Percentiles rank a stretch among this genome's conserved stretches.
Evolutionary conservation across 2,888 invertebrate species (phyloP).

Genomic region (Acleris holmiana): DNA sequence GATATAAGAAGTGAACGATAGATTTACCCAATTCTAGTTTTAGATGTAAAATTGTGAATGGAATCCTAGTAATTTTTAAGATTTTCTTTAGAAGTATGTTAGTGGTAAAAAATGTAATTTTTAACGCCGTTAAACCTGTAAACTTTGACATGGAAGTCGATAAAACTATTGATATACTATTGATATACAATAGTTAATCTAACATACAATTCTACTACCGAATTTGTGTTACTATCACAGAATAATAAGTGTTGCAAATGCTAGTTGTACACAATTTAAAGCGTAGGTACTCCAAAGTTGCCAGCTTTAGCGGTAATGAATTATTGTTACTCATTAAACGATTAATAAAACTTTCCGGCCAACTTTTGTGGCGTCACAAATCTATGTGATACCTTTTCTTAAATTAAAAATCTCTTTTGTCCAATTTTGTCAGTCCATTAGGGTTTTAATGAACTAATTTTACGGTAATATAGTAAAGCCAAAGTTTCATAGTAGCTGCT

Average conservation of each 20-base stretch:
- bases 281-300: constrained; percentile 1
- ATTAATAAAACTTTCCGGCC: constrained; percentile 27
- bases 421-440: constrained; percentile 50
- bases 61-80: constrained; percentile 76
- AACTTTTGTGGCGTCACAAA: constrained; percentile 55
- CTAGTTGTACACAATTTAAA: too few relatives aligned
- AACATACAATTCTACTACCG: neutral
- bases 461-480: constrained; percentile 54
- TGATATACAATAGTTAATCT: neutral
- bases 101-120: constrained; percentile 48
- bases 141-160: constrained; percentile 5
- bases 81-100: constrained; percentile 57
- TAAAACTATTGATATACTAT: too few relatives aligned
- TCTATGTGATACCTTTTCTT: constrained; percentile 45
- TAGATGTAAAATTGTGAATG: constrained; percentile 73
- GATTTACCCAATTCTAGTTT: constrained; percentile 46
- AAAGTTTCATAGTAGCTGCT: constrained; percentile 58
- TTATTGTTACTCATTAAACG: constrained; percentile 22
- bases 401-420: constrained; percentile 46
- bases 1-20: constrained; percentile 54
- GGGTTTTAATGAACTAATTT: constrained; percentile 49
- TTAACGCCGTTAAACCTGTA: constrained; percentile 24
- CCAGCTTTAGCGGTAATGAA: constrained; percentile 2
- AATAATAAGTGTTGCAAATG: too few relatives aligned
- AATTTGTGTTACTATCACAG: neutral